Evolutionary conservation across 2,113 vertebrate species (phyloP).

Genomic region (Nanorana parkeri): DNA sequence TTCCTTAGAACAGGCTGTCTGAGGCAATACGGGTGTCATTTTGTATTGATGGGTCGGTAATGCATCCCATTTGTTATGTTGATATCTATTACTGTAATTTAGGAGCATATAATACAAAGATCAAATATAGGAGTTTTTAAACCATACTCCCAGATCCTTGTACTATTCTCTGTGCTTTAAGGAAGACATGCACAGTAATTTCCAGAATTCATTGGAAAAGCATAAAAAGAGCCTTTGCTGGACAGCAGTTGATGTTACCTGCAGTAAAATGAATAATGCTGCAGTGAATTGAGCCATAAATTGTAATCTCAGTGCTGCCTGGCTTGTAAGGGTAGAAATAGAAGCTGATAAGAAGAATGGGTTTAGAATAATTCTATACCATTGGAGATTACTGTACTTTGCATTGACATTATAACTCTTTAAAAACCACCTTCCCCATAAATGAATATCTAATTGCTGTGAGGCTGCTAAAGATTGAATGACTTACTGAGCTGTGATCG

Average conservation of each 20-base stretch:
- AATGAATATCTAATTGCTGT: too few species aligned
- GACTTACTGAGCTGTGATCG: too few species aligned
- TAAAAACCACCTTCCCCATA: too few species aligned
- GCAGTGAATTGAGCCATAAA: conserved; percentile 20
- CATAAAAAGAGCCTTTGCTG: background rate
- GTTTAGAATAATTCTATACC: background rate
- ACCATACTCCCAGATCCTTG: conserved; percentile 28
- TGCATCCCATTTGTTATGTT: conserved; percentile 40
- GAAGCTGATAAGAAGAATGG: conserved; percentile 7
- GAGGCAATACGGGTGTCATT: conserved; percentile 45
- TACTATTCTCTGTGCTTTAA: conserved; percentile 39
- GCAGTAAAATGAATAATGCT: conserved; percentile 19
- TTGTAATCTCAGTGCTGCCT: conserved; percentile 18
- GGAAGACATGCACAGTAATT: conserved; percentile 1
- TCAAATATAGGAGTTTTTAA: conserved; percentile 48
- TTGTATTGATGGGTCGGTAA: conserved; percentile 46
- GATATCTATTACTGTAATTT: conserved; percentile 50
- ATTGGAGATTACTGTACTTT: background rate
- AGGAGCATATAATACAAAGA: conserved; percentile 26
- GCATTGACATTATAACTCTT: background rate
- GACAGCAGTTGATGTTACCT: conserved; percentile 28
- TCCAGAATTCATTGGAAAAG: conserved; percentile 33
- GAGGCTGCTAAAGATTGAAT: too few species aligned
- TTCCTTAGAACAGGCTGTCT: conserved; percentile 16
- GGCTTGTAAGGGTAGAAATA: background rate